A percentile compares a stretch with the other conserved stretches of the same genome.
phyloP scores from a whole-genome alignment of 2,888 invertebrate genomes.

The Amphiduros pacificus region DNA sequence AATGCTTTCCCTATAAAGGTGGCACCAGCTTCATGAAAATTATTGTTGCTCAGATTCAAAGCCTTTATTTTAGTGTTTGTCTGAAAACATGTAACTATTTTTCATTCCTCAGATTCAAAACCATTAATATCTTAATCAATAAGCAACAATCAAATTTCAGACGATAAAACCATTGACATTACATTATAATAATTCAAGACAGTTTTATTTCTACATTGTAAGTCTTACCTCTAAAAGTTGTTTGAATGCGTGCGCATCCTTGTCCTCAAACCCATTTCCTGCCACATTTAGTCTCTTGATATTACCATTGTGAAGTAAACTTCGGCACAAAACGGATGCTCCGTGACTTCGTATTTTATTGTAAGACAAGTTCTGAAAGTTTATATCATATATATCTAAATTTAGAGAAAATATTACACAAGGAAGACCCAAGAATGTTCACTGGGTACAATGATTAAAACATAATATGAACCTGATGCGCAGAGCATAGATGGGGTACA shows the following conservation, averaged over 20 bases:
- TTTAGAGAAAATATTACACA: not conserved
- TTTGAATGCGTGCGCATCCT: constrained; percentile 10
- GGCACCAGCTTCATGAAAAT: constrained; percentile 19
- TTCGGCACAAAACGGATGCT: constrained; percentile 16
- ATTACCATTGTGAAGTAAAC: constrained; percentile 16
- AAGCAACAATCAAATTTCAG: too few relatives aligned
- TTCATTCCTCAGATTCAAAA: too few relatives aligned
- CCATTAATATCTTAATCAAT: too few relatives aligned
- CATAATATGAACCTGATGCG: too few relatives aligned
- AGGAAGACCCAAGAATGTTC: too few relatives aligned
- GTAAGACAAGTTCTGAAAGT: constrained; percentile 15
- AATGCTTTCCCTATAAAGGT: constrained; percentile 17
- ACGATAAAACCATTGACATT: not conserved
- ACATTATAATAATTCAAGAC: too few relatives aligned
- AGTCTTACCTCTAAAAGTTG: constrained; percentile 18
- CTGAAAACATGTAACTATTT: too few relatives aligned
- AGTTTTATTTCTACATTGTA: too few relatives aligned
- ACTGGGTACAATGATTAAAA: too few relatives aligned
- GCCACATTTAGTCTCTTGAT: constrained; percentile 10
- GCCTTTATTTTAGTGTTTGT: constrained; percentile 18
- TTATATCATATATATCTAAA: not conserved
- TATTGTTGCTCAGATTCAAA: constrained; percentile 28
- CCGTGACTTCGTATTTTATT: constrained; percentile 16
- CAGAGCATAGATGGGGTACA: too few relatives aligned
- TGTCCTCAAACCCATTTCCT: constrained; percentile 22